Evolutionary conservation across 2,113 vertebrate genomes (phyloP).

Genomic region (Corvus cornix): DNA sequence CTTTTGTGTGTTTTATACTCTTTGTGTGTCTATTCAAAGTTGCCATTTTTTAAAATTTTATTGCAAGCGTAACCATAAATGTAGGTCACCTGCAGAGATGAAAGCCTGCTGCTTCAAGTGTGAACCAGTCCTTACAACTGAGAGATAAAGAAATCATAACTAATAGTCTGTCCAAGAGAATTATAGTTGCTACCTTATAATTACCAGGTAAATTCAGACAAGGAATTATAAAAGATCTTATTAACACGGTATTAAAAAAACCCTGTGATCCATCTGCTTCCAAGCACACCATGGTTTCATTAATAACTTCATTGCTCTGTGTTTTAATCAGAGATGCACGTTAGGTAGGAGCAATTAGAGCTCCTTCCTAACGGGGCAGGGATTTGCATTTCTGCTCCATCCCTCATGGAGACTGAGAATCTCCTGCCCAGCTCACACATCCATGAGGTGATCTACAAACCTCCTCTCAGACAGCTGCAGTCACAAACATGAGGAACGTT

Average conservation of each 20-base stretch:
- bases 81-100: slow-evolving; percentile 70
- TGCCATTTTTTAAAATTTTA: neutral
- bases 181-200: slow-evolving; percentile 69
- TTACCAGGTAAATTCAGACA: slow-evolving; percentile 70
- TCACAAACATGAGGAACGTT: neutral
- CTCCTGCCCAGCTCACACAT: neutral
- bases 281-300: neutral
- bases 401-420: neutral
- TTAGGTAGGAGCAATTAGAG: neutral
- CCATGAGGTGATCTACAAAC: neutral
- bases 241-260: neutral
- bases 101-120: slow-evolving; percentile 44
- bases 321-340: neutral
- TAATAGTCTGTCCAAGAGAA: slow-evolving; percentile 60
- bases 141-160: slow-evolving; percentile 63
- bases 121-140: slow-evolving; percentile 28
- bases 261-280: neutral
- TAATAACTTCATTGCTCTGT: neutral
- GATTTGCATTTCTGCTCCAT: neutral
- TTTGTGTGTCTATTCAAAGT: slow-evolving; percentile 22
- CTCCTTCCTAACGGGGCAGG: neutral
- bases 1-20: neutral
- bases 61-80: slow-evolving; percentile 38
- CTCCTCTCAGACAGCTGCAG: neutral
- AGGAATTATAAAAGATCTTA: slow-evolving; percentile 52